Conservation (phyloP, 2,888 invertebrate species). For the Drosophila peninsularis region DNA sequence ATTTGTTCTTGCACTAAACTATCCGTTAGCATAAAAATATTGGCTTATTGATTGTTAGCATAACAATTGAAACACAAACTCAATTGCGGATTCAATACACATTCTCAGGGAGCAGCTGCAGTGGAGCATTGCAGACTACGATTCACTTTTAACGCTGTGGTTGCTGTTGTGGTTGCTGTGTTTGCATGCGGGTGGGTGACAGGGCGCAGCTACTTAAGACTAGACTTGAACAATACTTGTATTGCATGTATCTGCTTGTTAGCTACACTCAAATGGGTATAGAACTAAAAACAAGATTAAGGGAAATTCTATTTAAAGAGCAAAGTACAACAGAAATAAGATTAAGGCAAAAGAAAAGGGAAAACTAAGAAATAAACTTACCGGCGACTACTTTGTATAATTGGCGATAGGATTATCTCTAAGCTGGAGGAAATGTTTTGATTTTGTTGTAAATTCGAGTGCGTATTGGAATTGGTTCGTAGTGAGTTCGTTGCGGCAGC, state of each 20-base stretch:
- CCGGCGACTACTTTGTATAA: constrained; percentile 85
- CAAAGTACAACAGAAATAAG: not conserved
- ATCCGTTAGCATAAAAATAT: not conserved
- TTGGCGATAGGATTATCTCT: constrained; percentile 85
- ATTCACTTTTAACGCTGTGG: constrained; percentile 13
- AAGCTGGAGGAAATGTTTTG: constrained; percentile 85
- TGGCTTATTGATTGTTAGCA: constrained; percentile 18
- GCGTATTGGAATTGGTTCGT: constrained; percentile 62
- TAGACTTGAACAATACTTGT: constrained; percentile 15
- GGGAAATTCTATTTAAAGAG: not conserved
- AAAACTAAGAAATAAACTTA: constrained; percentile 82
- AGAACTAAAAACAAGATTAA: not conserved
- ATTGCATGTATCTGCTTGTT: constrained; percentile 37
- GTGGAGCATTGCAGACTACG: constrained; percentile 4
- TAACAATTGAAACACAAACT: constrained; percentile 22
- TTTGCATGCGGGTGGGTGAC: constrained; percentile 41
- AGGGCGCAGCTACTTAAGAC: constrained; percentile 39
- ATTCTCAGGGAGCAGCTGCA: constrained; percentile 22
- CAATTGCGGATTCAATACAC: constrained; percentile 21
- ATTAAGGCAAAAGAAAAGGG: constrained; percentile 19
- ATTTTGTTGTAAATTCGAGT: constrained; percentile 81
- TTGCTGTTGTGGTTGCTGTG: constrained; percentile 38
- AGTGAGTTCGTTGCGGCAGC: constrained; percentile 53
- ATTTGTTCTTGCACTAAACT: not conserved
- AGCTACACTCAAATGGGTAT: constrained; percentile 42